Evolutionary conservation across 2,113 vertebrate genomes (phyloP).

Genomic region (Pomatostomus ruficeps): DNA sequence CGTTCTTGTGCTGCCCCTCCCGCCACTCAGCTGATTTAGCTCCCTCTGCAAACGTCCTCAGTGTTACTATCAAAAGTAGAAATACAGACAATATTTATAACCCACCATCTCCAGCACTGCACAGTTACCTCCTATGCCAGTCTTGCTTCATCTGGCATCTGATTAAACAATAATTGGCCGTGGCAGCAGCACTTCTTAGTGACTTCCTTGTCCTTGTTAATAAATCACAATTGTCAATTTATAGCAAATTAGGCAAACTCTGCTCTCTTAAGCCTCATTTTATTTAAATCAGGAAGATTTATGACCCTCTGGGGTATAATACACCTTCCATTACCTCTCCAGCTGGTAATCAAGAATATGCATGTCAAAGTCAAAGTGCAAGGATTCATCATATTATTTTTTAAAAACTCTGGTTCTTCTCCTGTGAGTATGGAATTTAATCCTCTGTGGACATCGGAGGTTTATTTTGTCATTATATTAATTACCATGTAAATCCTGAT

Average conservation of each 20-base stretch:
- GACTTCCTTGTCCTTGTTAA: slow-evolving; percentile 62
- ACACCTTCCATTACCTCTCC: slow-evolving; percentile 29
- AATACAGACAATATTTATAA: background rate
- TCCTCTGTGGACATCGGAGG: background rate
- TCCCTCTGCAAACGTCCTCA: background rate
- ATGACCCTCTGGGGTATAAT: slow-evolving; percentile 23
- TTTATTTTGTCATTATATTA: slow-evolving; percentile 48
- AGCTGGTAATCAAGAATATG: slow-evolving; percentile 4
- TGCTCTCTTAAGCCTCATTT: slow-evolving; percentile 56
- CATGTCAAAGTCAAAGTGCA: slow-evolving; percentile 31
- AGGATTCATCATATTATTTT: slow-evolving; percentile 20
- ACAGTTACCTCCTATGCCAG: background rate
- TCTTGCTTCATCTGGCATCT: background rate
- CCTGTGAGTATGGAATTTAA: background rate
- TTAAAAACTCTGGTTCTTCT: background rate
- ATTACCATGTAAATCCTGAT: slow-evolving; percentile 12
- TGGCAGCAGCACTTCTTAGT: slow-evolving; percentile 50
- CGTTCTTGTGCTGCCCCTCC: background rate
- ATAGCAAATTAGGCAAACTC: slow-evolving; percentile 44
- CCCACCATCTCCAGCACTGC: background rate
- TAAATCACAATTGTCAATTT: slow-evolving; percentile 55
- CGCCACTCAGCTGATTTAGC: background rate
- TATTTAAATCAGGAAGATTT: slow-evolving; percentile 62
- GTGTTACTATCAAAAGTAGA: background rate
- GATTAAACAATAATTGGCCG: slow-evolving; percentile 29